These are phyloP conservation scores for Leucozona laternaria DNA, from an alignment of 2,888 invertebrate genomes.

Conservation along the genomic window DNA sequence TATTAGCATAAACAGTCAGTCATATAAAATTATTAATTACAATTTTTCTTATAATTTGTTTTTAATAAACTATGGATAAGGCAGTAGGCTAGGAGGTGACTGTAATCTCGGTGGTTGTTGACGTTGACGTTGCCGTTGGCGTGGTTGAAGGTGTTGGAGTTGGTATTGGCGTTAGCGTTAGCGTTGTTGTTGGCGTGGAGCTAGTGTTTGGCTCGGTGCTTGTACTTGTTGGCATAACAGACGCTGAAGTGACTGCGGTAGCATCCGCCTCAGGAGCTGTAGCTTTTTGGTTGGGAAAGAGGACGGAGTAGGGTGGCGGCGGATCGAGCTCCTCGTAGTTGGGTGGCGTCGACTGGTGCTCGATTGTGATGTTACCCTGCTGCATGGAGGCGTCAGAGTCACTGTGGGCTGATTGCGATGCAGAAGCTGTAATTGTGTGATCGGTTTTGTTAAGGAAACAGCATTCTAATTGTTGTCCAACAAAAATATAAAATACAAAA, in stretches of 20 bases:
- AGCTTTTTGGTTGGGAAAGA: constrained; percentile 86
- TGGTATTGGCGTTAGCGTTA: constrained; percentile 2
- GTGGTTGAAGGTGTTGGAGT: constrained; percentile 52
- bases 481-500: constrained; percentile 57
- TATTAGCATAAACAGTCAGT: constrained; percentile 72
- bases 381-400: constrained; percentile 82
- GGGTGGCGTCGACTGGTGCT: constrained; percentile 84
- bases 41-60: constrained; percentile 1
- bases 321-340: constrained; percentile 87
- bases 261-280: constrained; percentile 73
- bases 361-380: constrained; percentile 77
- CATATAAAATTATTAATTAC: constrained; percentile 73
- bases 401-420: constrained; percentile 82
- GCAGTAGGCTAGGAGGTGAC: constrained; percentile 66
- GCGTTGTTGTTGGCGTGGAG: constrained; percentile 24
- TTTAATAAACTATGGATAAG: constrained; percentile 50
- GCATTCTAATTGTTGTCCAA: constrained; percentile 79
- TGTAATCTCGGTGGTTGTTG: constrained; percentile 44
- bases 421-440: constrained; percentile 81
- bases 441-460: constrained; percentile 83
- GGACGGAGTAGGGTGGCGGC: constrained; percentile 87
- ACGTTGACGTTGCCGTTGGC: neutral
- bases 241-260: constrained; percentile 61
- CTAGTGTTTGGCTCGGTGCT: constrained; percentile 63
- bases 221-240: constrained; percentile 48